Percentiles rank a stretch among this genome's conserved stretches.
These are phyloP conservation scores for Capitulum mitella DNA, from an alignment of 2,888 invertebrate species.

Conservation along the genomic window DNA sequence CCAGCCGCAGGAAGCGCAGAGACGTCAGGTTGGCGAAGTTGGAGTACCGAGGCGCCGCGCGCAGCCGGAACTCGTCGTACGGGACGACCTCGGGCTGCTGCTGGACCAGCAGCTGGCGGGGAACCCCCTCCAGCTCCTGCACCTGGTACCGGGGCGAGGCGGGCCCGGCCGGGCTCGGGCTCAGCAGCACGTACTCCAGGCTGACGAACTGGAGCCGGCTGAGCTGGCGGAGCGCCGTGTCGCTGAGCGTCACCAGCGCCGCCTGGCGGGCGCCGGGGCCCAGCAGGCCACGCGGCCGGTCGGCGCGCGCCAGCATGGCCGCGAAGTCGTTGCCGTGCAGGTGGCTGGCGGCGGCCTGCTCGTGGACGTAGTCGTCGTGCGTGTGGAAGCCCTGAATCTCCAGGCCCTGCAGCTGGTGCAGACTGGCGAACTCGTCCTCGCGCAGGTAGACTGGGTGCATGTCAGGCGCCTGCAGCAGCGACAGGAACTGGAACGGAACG, in stretches of 20 bases:
- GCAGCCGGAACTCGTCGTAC: conserved; percentile 13
- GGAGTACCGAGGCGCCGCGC: not conserved
- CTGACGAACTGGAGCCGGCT: not conserved
- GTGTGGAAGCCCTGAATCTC: conserved; percentile 16
- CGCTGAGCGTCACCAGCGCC: not conserved
- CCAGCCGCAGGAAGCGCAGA: conserved; percentile 2
- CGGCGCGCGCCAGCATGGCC: conserved; percentile 9
- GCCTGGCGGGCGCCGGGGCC: too few species aligned
- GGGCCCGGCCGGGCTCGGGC: not conserved
- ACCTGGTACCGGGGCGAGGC: not conserved
- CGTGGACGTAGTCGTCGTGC: not conserved
- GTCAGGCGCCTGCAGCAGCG: conserved; percentile 19
- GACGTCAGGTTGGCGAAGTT: conserved; percentile 11
- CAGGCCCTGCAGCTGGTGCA: not conserved
- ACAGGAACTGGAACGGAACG: conserved; percentile 5
- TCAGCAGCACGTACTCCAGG: conserved; percentile 18
- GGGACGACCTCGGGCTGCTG: not conserved
- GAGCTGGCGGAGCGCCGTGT: not conserved
- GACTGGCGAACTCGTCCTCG: not conserved
- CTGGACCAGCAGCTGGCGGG: not conserved
- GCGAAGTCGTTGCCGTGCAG: not conserved
- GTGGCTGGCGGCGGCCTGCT: not conserved
- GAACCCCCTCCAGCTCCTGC: not conserved
- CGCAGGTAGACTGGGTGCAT: not conserved
- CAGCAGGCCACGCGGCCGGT: not conserved